These are phyloP conservation scores for Platorchestia sp. DNA, from an alignment of 1,140 invertebrate genomes.

Conservation along the genomic window DNA sequence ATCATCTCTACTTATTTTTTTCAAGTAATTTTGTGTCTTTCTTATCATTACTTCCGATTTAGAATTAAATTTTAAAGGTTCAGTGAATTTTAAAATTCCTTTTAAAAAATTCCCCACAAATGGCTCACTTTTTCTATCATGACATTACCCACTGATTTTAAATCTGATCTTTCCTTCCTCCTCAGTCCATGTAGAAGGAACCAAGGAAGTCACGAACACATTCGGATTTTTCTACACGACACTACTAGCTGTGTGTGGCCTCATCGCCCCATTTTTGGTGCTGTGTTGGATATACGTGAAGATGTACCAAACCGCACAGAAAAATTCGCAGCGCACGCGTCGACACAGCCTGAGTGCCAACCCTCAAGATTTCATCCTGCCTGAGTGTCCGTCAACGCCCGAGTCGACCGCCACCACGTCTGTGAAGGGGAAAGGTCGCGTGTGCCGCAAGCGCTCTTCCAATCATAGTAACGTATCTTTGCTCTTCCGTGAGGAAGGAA, in stretches of 20 bases:
- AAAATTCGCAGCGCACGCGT: conserved; percentile 74
- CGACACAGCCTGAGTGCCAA: conserved; percentile 74
- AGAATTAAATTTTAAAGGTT: not conserved
- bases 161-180: not conserved
- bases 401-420: conserved; percentile 67
- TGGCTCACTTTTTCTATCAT: not conserved
- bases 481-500: conserved; percentile 74
- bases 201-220: conserved; percentile 27
- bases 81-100: too few species aligned
- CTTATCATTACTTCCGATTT: not conserved
- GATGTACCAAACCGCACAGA: conserved; percentile 75
- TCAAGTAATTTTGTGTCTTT: not conserved
- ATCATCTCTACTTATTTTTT: not conserved
- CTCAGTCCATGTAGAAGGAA: not conserved
- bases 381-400: conserved; percentile 62
- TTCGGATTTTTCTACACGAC: conserved; percentile 64
- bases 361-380: conserved; percentile 66
- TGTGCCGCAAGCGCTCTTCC: conserved; percentile 69
- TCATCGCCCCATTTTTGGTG: conserved; percentile 74
- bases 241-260: conserved; percentile 69
- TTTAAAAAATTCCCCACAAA: too few species aligned
- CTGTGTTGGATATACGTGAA: conserved; percentile 75
- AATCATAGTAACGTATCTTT: conserved; percentile 72
- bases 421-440: conserved; percentile 65
- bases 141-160: not conserved